Base-by-base conservation (phyloP, 2,797 vertebrate species). In the Kryptopterus vitreolus region DNA sequence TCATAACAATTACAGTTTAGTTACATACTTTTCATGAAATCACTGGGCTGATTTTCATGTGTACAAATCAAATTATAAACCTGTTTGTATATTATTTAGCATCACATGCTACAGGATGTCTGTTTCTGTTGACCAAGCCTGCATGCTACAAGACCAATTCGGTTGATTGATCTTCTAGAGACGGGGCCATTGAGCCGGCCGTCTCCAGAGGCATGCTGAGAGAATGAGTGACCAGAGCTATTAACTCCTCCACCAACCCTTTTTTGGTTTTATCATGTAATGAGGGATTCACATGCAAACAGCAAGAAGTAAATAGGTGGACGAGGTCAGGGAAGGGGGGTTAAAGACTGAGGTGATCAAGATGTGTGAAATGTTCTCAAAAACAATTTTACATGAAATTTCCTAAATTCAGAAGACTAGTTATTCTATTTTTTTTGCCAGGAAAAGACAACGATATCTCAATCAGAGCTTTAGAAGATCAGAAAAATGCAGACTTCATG, bases 171-270 rank as follows among this genome's bases (percentile, higher is more conserved):
- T 77, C 20, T 65, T 59, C 65, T 65, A 77, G 7, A 16, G 61
- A 53, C 4, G 48, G 75, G 48, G 61, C 13, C 59, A 24, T 53
- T 8, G 2, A 74, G 71, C 55, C 71, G 43, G 55, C 15, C 55
- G 71, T 59, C 71, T 74, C 71, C 71, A 59, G 55, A 16, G 1
- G 3, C 71, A 74, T 74, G 71, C 71, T 74, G 71, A 58, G 71
- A 4, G 35, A 38, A 74, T 15, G 55, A 55, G 33, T 57, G 33
- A 73, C 31, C 71, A 73, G 71, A 58, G 52, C 71, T 73, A 18
- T 73, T 58, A 74, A 59, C 55, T 46, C 71, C 12, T 0, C 53
- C 53, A 26, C 26, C 53, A 11, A 22, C 33, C n/a, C 1, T 58
- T 72, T 35, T 58, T 43, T 38, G 6, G 22, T 38, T 57, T 73